Evolutionary conservation across 2,113 vertebrate species (phyloP).

Genomic region (Corythornis madagascariensis): DNA sequence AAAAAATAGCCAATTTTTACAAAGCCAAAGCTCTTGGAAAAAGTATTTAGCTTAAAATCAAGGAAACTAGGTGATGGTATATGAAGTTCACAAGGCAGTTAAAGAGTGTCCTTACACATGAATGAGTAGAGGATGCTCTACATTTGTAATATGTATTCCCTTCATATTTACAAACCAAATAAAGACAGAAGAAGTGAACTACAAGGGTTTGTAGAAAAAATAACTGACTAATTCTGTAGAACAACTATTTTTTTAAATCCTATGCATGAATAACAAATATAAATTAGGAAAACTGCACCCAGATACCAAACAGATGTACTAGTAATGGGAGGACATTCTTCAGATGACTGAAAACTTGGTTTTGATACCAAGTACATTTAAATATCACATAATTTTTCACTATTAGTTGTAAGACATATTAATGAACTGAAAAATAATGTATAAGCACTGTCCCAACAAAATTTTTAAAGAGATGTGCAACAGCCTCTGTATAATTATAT

Average conservation of each 20-base stretch:
- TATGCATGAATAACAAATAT: not conserved
- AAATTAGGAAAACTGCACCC: not conserved
- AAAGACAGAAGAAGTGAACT: not conserved
- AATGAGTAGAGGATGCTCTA: not conserved
- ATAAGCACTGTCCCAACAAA: not conserved
- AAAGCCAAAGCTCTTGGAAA: not conserved
- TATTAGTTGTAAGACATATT: not conserved
- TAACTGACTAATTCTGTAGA: not conserved
- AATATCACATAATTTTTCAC: not conserved
- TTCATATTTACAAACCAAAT: not conserved
- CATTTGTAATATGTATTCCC: not conserved
- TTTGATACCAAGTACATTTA: not conserved
- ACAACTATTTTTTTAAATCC: not conserved
- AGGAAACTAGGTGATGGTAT: not conserved
- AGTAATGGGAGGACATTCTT: not conserved
- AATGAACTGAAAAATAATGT: not conserved
- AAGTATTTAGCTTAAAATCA: not conserved
- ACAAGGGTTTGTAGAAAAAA: not conserved
- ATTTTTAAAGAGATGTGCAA: not conserved
- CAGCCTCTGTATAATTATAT: not conserved
- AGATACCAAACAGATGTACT: not conserved
- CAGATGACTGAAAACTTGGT: not conserved
- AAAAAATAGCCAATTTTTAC: not conserved
- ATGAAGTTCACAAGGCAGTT: not conserved
- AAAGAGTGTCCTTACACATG: not conserved